phyloP scores from a whole-genome alignment of 2,797 vertebrate species.

The Silurus aristotelis region DNA sequence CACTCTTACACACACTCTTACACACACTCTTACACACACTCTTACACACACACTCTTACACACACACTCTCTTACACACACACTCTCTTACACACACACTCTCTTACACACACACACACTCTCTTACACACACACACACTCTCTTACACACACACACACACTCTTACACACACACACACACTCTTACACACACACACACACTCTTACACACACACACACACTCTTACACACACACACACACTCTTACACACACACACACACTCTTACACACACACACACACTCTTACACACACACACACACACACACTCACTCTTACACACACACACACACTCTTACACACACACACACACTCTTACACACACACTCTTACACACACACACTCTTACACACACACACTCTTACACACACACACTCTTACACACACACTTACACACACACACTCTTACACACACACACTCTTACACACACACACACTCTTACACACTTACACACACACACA shows the following conservation, averaged over 20 bases:
- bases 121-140: slow-evolving; percentile 1
- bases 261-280: background rate
- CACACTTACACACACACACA: no score
- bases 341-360: no score
- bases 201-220: slow-evolving; percentile 3
- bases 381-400: slow-evolving; percentile 5
- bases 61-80: background rate
- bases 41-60: slow-evolving; percentile 5
- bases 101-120: slow-evolving; percentile 8
- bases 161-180: slow-evolving; percentile 9
- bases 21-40: slow-evolving; percentile 5
- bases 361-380: slow-evolving; percentile 5
- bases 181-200: background rate
- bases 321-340: slow-evolving; percentile 6
- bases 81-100: no score
- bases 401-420: no score
- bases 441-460: no score
- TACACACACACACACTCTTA: slow-evolving; percentile 4
- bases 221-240: slow-evolving; percentile 2
- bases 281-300: slow-evolving; percentile 7
- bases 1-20: slow-evolving; percentile 3
- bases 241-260: slow-evolving; percentile 9
- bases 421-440: no score
- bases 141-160: slow-evolving; percentile 4
- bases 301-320: slow-evolving; percentile 4